Evolutionary conservation across 2,797 vertebrate species (phyloP).

Genomic region (Steatocranus sp.): DNA sequence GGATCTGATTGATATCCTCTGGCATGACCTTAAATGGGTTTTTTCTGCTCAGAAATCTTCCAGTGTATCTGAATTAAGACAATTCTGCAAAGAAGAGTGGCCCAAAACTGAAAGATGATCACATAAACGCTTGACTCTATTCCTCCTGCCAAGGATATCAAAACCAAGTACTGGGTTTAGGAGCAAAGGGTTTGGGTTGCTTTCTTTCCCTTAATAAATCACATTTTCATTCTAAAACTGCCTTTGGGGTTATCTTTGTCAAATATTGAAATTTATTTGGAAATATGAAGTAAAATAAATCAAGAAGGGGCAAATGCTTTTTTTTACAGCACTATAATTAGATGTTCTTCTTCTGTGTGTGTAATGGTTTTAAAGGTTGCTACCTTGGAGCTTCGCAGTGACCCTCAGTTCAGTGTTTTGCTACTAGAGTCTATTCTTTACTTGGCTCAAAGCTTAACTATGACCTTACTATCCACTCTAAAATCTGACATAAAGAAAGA

Average conservation of each 20-base stretch:
- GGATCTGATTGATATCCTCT: background rate
- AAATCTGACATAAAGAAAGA: background rate
- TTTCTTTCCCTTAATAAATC: background rate
- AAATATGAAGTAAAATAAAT: background rate
- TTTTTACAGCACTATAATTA: background rate
- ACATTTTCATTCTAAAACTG: background rate
- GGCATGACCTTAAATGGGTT: background rate
- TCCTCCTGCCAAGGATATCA: background rate
- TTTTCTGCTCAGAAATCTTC: background rate
- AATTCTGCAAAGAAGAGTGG: background rate
- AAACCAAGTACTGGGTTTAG: background rate
- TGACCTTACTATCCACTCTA: background rate
- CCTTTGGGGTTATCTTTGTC: rapidly evolving
- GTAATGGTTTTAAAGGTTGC: background rate
- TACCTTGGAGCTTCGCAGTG: rapidly evolving
- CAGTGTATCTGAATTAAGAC: background rate
- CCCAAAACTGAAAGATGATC: background rate
- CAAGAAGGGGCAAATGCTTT: rapidly evolving
- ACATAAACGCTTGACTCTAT: background rate
- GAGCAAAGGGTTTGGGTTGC: background rate
- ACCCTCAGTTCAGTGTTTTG: background rate
- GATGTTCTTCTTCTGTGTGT: background rate
- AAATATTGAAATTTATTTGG: background rate
- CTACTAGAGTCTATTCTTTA: background rate
- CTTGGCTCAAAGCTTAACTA: background rate